Evolutionary conservation across 2,888 invertebrate species (phyloP), one percentile per base, ranked within the genome.

Genomic region (Himalopsyche tibetana): DNA sequence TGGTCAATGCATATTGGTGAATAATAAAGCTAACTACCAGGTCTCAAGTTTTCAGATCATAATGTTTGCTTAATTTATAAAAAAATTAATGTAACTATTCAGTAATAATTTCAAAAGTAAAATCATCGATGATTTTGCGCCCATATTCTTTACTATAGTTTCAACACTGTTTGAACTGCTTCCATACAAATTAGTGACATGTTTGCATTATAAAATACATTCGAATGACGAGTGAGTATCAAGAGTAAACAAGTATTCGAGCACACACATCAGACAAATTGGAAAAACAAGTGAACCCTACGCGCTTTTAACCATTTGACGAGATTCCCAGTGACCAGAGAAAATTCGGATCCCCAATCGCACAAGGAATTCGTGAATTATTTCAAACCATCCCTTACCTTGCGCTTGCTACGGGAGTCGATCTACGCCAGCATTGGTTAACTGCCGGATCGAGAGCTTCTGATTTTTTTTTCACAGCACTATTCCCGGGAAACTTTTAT

Each of bases 321-420:
- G 19, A 63, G 63, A 63, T 63, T 63, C 63, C 63, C 63, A 63
- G 63, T 19, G 63, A 19, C 19, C 28, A 19, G 19, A 28, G 63
- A 63, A 8, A 63, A 19, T 28, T 63, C 19, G 19, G 19, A 28
- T 51, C 63, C 19, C 19, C 63, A 63, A 63, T 63, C 63, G 63
- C 19, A 19, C 19, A 28, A 63, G 19, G 63, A 63, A 63, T 63
- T 63, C 19, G 63, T 63, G 63, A 63, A 63, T 63, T 63, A 63
- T 63, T 63, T 63, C 19, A 63, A 28, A 63, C 63, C 63, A 63
- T 19, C 63, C 63, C 63, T 63, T 63, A 63, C 63, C 63, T 63
- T 63, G 63, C 63, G 19, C 19, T 19, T 63, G 63, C 63, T 28
- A 63, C 56, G 19, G 56, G 56, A 63, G 56, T 19, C 63, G 19